Percentiles rank a stretch among this genome's conserved stretches.
These are phyloP conservation scores for Sebastes baramenuke DNA, from an alignment of 2,797 vertebrate species.

Conservation along the genomic window DNA sequence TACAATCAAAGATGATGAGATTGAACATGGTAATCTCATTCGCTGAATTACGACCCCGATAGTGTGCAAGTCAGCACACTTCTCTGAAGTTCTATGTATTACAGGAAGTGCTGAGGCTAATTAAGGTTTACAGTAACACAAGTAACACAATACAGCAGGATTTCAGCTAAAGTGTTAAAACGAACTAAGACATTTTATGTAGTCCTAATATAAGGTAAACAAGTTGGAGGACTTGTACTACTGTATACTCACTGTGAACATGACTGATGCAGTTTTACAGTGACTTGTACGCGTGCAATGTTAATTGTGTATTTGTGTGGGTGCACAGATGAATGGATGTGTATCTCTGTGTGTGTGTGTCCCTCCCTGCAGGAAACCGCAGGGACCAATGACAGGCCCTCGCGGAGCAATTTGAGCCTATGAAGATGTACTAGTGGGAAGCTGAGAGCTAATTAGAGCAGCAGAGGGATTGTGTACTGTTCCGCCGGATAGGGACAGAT, in stretches of 20 bases:
- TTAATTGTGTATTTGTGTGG: neutral
- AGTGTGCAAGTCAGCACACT: neutral
- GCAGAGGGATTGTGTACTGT: constrained; percentile 7
- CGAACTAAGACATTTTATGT: neutral
- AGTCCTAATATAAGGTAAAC: neutral
- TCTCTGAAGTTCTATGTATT: neutral
- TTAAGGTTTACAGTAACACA: too few relatives aligned
- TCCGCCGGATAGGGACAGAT: constrained; percentile 4
- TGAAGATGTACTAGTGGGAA: constrained; percentile 46
- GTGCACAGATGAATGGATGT: neutral
- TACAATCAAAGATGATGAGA: neutral
- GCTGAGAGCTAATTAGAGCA: constrained; percentile 53
- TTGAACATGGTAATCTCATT: neutral
- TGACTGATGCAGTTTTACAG: neutral
- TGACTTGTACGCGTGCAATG: neutral
- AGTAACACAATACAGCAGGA: neutral
- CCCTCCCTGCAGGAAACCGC: constrained; percentile 19
- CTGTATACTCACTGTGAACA: neutral
- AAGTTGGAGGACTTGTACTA: neutral
- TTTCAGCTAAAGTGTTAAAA: neutral
- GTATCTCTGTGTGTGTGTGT: constrained; percentile 1
- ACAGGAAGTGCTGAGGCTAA: neutral
- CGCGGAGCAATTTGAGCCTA: constrained; percentile 48
- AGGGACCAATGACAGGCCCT: constrained; percentile 47
- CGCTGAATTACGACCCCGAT: neutral